Conservation (phyloP, 1,140 invertebrate genomes). For the Papilio polytes region DNA sequence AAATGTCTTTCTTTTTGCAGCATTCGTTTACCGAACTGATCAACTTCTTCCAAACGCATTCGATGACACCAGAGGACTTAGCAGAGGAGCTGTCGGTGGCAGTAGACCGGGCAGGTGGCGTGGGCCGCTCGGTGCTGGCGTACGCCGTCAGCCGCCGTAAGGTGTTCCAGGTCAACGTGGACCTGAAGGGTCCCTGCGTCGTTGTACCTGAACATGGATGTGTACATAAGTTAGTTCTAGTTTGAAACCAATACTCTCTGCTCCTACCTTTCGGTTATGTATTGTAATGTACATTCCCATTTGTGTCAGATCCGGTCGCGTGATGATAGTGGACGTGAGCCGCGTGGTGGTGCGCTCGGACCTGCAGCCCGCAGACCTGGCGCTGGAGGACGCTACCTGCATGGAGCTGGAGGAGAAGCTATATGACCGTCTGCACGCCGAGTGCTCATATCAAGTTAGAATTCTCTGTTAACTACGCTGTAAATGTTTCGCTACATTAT, state of each 20-base stretch:
- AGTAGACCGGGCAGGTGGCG: conserved; percentile 56
- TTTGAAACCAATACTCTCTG: neutral
- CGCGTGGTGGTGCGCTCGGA: conserved; percentile 89
- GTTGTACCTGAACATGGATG: conserved; percentile 92
- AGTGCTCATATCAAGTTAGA: conserved; percentile 87
- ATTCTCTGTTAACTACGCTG: neutral
- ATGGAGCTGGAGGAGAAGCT: conserved; percentile 93
- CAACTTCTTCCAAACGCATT: conserved; percentile 88
- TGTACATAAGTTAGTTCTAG: conserved; percentile 87
- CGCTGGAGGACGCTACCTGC: conserved; percentile 90
- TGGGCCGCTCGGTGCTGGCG: conserved; percentile 80
- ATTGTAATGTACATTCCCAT: neutral
- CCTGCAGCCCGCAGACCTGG: conserved; percentile 87
- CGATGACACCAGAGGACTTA: conserved; percentile 72
- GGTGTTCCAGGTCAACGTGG: conserved; percentile 89
- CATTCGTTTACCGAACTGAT: conserved; percentile 90
- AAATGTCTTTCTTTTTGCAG: conserved; percentile 71
- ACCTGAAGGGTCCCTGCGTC: conserved; percentile 91
- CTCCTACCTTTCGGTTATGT: neutral
- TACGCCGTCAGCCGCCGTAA: conserved; percentile 86
- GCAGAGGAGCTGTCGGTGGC: conserved; percentile 59
- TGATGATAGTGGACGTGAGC: conserved; percentile 90
- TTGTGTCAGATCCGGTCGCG: conserved; percentile 86
- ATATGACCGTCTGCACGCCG: conserved; percentile 91
- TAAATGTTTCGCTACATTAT: conserved; percentile 47